These are phyloP conservation scores for Sitta europaea DNA, from an alignment of 2,113 vertebrate species.

Conservation along the genomic window DNA sequence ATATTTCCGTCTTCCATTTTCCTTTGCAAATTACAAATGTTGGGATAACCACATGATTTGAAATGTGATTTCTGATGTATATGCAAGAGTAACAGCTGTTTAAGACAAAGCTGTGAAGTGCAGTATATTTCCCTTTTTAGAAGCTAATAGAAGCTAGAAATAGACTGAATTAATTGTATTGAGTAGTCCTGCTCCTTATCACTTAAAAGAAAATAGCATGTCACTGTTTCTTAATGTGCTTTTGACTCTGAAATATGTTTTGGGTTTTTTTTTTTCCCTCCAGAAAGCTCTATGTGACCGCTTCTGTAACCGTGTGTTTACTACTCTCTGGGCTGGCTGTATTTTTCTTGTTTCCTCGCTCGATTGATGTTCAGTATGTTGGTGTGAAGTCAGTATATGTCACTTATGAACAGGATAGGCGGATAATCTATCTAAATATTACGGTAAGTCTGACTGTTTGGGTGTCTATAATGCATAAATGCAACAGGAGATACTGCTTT, in stretches of 20 bases:
- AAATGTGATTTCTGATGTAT: not conserved
- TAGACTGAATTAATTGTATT: not conserved
- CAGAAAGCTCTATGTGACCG: constrained; percentile 94
- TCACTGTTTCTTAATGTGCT: not conserved
- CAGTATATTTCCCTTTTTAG: not conserved
- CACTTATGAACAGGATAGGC: constrained; percentile 79
- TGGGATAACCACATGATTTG: not conserved
- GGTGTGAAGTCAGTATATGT: constrained; percentile 94
- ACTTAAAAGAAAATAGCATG: not conserved
- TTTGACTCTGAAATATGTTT: not conserved
- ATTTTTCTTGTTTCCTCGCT: constrained; percentile 96
- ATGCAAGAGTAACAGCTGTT: not conserved
- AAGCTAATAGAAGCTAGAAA: not conserved
- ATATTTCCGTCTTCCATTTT: not conserved
- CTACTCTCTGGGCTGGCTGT: constrained; percentile 91
- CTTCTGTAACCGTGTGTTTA: constrained; percentile 88
- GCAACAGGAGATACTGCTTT: not conserved
- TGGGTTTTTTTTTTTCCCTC: not conserved
- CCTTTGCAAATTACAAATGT: not conserved
- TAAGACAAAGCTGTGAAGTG: not conserved
- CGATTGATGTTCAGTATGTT: constrained; percentile 90
- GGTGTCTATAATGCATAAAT: not conserved
- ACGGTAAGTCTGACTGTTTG: constrained; percentile 77
- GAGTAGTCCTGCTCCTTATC: not conserved
- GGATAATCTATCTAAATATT: constrained; percentile 91